Base-by-base conservation (phyloP, 2,888 invertebrate species). In the Cacoxenus indagator region DNA sequence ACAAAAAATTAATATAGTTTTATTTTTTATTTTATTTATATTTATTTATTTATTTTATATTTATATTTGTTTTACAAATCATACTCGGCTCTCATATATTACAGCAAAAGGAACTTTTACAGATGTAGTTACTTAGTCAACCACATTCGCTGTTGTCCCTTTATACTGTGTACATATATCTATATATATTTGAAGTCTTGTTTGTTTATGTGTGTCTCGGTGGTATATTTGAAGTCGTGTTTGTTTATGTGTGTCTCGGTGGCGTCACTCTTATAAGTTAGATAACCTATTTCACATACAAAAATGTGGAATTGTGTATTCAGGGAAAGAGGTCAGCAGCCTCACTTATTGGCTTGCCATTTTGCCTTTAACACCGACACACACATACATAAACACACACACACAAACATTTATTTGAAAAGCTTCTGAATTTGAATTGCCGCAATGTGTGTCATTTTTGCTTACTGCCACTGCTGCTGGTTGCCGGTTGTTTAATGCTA, bases 251-350 rank as follows among this genome's bases (percentile, higher is more conserved):
- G 57, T 57, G 1, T 31, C 17, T 31, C n/a, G n/a, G n/a, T n/a
- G n/a, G n/a, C n/a, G n/a, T 1, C 31, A 37, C 31, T 31, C 51
- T 22, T 51, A 17, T 51, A 51, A 17, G 51, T 22, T 51, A 22
- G 51, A 17, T 51, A 51, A 51, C n/a, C 19, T 19, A 9, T 22
- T 22, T 48, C 26, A 66, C n/a, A 57, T 45, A 65, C 19, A 54
- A 29, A 37, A 11, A 62, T 27, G 26, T 14, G 9, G 11, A 45
- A 62, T 43, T 43, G 8, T 37, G 11, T 14, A 37, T 14, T 37
- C 22, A 19, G 27, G 46, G 71, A 81, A 78, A 71, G 72, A 78
- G 81, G 82, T 78, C 78, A 79, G 57, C 65, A 65, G 68, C 67
- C 71, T 29, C 64, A 29, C 46, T 69, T 62, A 67, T 66, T 76